Evolutionary conservation across 2,797 vertebrate genomes (phyloP), one percentile per base, ranked within the genome.

Genomic region (Microctenopoma stevenorrisi): DNA sequence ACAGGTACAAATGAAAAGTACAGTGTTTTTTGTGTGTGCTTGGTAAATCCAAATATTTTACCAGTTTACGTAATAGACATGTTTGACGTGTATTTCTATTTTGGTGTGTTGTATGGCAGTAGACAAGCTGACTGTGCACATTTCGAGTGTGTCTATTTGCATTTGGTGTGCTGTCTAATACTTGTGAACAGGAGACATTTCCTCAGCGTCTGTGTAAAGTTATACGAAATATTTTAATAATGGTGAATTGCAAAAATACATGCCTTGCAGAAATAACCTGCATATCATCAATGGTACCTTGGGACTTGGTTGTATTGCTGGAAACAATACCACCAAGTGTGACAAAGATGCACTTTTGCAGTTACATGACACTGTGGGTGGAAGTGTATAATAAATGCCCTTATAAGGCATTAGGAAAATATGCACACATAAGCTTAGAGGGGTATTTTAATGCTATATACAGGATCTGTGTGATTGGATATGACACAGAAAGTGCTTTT

Each of bases 401-500:
- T n/a, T 25, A 25, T 30, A 25, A 48, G 16, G 33, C 12, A 43
- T 49, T 7, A 52, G 16, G 7, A 15, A 4, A 50, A 14, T 8
- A 54, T 22, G n/a, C 3, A 68, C 7, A 47, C 13, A 57, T 15
- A 42, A 12, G 3, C 40, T 61, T 48, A 28, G n/a, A 60, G n/a
- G n/a, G 22, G 11, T 51, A 28, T 53, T 47, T 6, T 55, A 72
- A 67, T 28, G 3, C 53, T 57, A 50, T 63, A 53, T 55, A 51
- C 7, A 25, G 13, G 1, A 54, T 67, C 16, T 58, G 37, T 35
- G 5, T 37, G 3, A 72, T 43, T 58, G 22, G 26, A 30, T 40
- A n/a, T 61, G 63, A 71, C 37, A 67, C 37, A 56, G 74, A 78
- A 74, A 51, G 65, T 50, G 56, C 76, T 54, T 83, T 67, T 69